Percentiles rank a stretch among this genome's conserved stretches.
phyloP scores from a whole-genome alignment of 2,113 vertebrate species.

The Sminthopsis crassicaudata region DNA sequence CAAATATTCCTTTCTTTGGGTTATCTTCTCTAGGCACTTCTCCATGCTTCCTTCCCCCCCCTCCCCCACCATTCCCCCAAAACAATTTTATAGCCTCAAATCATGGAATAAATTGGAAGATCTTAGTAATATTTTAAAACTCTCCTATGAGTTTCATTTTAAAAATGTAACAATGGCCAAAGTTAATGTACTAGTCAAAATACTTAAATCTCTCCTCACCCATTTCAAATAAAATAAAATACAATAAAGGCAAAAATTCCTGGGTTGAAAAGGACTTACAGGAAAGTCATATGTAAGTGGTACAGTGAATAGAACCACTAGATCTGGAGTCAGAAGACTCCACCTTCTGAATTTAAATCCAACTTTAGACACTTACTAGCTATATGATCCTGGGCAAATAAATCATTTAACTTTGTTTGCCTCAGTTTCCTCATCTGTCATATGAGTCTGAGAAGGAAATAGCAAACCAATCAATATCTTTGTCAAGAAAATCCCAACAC shows the following conservation, averaged over 20 bases:
- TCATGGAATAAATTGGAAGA: not conserved
- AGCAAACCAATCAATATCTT: not conserved
- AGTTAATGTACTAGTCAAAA: not conserved
- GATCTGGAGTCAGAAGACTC: not conserved
- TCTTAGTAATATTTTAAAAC: slow-evolving; percentile 21
- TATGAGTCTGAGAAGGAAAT: not conserved
- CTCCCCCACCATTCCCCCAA: not conserved
- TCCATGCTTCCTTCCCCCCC: not conserved
- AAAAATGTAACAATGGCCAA: slow-evolving; percentile 20
- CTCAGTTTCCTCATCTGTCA: not conserved
- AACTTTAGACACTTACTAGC: not conserved
- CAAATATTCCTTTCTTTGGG: not conserved
- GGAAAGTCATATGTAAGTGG: not conserved
- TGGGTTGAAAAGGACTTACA: not conserved
- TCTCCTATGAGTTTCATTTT: not conserved
- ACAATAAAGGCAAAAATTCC: not conserved
- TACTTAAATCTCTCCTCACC: not conserved
- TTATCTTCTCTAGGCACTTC: not conserved
- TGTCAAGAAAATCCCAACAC: not conserved
- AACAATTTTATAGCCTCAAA: not conserved
- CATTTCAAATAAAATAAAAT: not conserved
- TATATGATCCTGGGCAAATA: not conserved
- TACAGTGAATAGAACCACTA: not conserved
- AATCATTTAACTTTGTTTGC: not conserved
- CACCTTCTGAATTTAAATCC: not conserved